Evolutionary conservation across 2,113 vertebrate genomes (phyloP), one percentile per base, ranked within the genome.

Genomic region (Atractosteus spatula): DNA sequence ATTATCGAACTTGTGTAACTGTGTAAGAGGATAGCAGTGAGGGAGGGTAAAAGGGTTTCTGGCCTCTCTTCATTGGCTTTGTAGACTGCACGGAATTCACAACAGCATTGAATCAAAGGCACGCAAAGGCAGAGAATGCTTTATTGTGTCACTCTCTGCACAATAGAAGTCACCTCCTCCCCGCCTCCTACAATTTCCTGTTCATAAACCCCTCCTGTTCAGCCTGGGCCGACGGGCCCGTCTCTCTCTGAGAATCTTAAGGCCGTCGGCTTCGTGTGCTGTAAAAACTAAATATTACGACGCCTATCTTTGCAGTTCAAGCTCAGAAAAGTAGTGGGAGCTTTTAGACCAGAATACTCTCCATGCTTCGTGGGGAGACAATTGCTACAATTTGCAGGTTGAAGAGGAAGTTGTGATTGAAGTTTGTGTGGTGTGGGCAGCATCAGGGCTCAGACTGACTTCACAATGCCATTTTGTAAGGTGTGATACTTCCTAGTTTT

Each of bases 141-240:
- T 41, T 62, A 63, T 16, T 55, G 71, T 65, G 71, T 62, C 59
- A 56, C 16, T 54, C 44, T 71, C 43, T 65, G 54, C 54, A 71
- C 72, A 78, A 59, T 74, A 77, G 80, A 62, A 57, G 63, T 69
- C 62, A 8, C 63, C 55, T 57, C 41, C 68, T 47, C 72, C 75
- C 56, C 64, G 54, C 41, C 59, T 55, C 55, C 8, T 55, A 51
- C 63, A 62, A 71, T 66, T 66, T 72, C 75, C 69, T 64, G 55
- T n/a, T 55, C 3, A 44, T 70, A 59, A 67, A 66, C 69, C 62
- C 73, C 68, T 70, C 64, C 62, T 55, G 55, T 29, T 16, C 8
- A 69, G 68, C 17, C 42, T 70, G 64, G 64, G 64, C 71, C 75
- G 77, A 82, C 77, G 73, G 68, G 69, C 62, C 55, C 11, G 3